phyloP scores from a whole-genome alignment of 2,113 vertebrate species.

The Isurus oxyrinchus region DNA sequence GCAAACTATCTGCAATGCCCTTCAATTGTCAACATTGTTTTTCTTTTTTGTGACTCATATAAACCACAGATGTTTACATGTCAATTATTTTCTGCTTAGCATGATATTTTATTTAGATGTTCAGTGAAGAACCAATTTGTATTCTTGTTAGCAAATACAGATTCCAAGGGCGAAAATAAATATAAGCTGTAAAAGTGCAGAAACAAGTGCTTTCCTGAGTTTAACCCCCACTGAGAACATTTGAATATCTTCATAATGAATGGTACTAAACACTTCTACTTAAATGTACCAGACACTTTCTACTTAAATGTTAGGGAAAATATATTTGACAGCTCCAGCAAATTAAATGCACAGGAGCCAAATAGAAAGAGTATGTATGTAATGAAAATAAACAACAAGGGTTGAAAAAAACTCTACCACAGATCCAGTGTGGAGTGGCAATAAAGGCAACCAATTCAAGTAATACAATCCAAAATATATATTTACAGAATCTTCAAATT shows the following conservation, averaged over 20 bases:
- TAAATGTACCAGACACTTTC: neutral
- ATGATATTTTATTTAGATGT: neutral
- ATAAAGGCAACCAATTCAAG: neutral
- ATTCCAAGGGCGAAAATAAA: neutral
- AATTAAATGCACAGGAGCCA: neutral
- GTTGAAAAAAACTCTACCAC: neutral
- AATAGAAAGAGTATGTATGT: neutral
- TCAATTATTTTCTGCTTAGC: neutral
- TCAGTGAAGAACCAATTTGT: neutral
- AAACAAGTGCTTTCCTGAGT: slow-evolving; percentile 1
- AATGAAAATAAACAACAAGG: neutral
- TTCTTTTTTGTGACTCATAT: neutral
- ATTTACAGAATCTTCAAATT: neutral
- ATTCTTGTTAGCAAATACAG: neutral
- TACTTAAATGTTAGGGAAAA: neutral
- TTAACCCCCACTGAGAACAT: neutral
- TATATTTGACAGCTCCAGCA: neutral
- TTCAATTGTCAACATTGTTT: neutral
- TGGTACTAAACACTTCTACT: neutral
- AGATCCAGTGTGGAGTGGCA: neutral
- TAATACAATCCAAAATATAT: neutral
- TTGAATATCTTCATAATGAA: neutral
- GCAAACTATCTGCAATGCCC: neutral
- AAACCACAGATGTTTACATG: neutral
- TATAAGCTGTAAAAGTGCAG: neutral